These are phyloP conservation scores for Listronotus bonariensis DNA, from an alignment of 1,140 invertebrate species.

Conservation along the genomic window DNA sequence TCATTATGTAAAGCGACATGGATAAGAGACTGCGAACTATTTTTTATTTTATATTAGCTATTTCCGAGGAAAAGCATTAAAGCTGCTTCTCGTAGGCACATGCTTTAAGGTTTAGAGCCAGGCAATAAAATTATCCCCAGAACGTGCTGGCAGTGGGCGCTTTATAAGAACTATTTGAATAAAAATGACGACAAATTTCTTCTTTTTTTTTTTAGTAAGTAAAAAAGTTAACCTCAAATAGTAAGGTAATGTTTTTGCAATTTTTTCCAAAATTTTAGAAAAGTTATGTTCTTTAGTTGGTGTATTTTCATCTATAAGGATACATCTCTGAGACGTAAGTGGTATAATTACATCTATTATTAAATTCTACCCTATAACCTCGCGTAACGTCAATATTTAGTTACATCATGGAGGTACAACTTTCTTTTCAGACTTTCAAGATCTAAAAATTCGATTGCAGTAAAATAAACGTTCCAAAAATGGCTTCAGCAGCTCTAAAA, in stretches of 20 bases:
- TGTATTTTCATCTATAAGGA: slow-evolving; percentile 13
- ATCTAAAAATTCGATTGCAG: background rate
- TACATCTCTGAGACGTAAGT: slow-evolving; percentile 17
- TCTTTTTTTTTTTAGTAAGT: background rate
- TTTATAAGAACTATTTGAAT: background rate
- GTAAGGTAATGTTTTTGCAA: background rate
- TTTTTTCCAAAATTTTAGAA: background rate
- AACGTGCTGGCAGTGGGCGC: too few relatives aligned
- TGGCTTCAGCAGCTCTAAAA: background rate
- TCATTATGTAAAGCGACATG: too few relatives aligned
- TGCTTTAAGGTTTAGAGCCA: too few relatives aligned
- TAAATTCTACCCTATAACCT: background rate
- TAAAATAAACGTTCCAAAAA: background rate
- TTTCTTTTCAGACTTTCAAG: slow-evolving; percentile 14
- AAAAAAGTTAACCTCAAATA: background rate
- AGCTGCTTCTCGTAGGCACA: too few relatives aligned
- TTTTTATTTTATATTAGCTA: too few relatives aligned
- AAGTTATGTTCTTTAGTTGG: slow-evolving; percentile 11
- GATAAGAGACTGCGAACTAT: too few relatives aligned
- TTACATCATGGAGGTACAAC: slow-evolving; percentile 21
- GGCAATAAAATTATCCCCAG: too few relatives aligned
- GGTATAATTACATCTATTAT: background rate
- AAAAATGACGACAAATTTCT: background rate
- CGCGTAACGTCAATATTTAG: background rate
- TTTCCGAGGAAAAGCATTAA: too few relatives aligned